phyloP scores from a whole-genome alignment of 1,140 invertebrate species.

The Mylabris phalerata region DNA sequence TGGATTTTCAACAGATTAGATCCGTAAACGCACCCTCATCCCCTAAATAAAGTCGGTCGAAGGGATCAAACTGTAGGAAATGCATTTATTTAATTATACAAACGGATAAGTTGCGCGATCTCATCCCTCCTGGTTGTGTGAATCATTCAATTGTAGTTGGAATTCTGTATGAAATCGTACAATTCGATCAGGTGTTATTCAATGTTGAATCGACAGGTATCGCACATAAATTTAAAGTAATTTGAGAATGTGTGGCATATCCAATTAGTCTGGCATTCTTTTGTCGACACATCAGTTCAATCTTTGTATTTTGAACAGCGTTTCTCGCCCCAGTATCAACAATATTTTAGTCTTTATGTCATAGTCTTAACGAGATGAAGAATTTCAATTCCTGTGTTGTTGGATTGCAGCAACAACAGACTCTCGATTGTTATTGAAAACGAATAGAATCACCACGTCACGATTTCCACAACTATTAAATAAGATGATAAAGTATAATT shows the following conservation, averaged over 20 bases:
- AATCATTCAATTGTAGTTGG: neutral
- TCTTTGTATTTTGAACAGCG: constrained; percentile 8
- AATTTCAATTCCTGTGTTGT: constrained; percentile 5
- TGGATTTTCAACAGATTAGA: constrained; percentile 25
- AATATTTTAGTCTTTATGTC: constrained; percentile 17
- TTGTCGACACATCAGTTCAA: constrained; percentile 19
- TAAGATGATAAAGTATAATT: constrained; percentile 21
- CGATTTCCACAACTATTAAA: constrained; percentile 23
- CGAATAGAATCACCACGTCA: constrained; percentile 18
- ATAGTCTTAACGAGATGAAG: constrained; percentile 16
- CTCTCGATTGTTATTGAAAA: constrained; percentile 10
- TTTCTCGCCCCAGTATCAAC: constrained; percentile 11
- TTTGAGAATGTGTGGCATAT: constrained; percentile 2
- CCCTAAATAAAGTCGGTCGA: constrained; percentile 1
- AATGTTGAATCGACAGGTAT: no score
- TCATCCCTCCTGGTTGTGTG: neutral
- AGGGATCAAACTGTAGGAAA: constrained; percentile 17
- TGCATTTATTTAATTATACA: constrained; percentile 30
- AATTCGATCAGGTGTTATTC: no score
- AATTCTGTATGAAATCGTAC: neutral
- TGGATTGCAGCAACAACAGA: neutral
- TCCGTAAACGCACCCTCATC: neutral
- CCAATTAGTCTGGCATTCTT: constrained; percentile 17
- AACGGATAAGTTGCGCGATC: constrained; percentile 6
- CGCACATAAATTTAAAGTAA: constrained; percentile 5